Conservation (phyloP, 92 coral and sea anemone species). For the Hydrozoanthus gracilis region DNA sequence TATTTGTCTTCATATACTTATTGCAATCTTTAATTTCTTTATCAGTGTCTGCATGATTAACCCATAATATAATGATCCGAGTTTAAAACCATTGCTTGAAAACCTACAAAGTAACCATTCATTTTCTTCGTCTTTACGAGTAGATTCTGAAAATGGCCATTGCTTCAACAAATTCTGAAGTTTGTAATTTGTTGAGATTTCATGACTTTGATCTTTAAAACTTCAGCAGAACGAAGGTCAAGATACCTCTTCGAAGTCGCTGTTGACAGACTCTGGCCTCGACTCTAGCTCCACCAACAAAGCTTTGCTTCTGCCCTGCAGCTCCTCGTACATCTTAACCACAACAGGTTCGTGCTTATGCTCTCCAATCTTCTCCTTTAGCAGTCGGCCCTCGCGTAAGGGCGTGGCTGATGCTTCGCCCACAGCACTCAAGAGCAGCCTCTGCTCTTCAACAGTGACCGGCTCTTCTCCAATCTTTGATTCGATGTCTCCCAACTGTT, state of each 20-base stretch:
- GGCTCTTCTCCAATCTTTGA: conserved; percentile 74
- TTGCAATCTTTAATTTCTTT: too few relatives aligned
- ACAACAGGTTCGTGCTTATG: conserved; percentile 82
- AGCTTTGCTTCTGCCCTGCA: conserved; percentile 86
- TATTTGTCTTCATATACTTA: too few relatives aligned
- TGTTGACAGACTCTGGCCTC: conserved; percentile 70
- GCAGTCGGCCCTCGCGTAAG: conserved; percentile 84
- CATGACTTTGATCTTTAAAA: too few relatives aligned
- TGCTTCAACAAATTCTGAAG: too few relatives aligned
- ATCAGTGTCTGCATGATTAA: too few relatives aligned
- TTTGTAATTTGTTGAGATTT: too few relatives aligned
- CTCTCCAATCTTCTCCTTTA: conserved; percentile 80
- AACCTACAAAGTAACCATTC: too few relatives aligned
- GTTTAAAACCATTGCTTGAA: too few relatives aligned
- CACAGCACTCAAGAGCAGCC: conserved; percentile 82
- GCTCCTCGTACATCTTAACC: conserved; percentile 90
- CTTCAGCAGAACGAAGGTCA: too few relatives aligned
- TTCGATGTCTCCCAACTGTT: conserved; percentile 80
- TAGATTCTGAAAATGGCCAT: too few relatives aligned
- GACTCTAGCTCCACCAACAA: conserved; percentile 77
- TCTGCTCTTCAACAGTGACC: conserved; percentile 80
- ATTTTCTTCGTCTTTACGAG: too few relatives aligned
- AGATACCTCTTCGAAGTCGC: conserved; percentile 90
- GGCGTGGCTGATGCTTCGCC: conserved; percentile 90
- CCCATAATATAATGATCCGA: too few relatives aligned